phyloP scores from a whole-genome alignment of 2,888 invertebrate species.

The Tachystola acroxantha region DNA sequence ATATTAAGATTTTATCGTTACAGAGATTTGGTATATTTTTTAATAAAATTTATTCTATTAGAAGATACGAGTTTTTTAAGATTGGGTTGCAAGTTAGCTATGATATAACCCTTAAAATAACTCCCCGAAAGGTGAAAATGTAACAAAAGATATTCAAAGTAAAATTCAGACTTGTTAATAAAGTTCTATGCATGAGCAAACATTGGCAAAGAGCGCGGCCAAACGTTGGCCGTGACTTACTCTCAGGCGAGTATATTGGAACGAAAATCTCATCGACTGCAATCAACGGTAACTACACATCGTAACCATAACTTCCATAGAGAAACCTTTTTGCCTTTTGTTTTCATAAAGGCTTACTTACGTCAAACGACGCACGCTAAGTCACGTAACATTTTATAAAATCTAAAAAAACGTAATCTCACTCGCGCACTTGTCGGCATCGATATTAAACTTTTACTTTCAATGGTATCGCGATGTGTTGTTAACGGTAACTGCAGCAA shows the following conservation, averaged over 20 bases:
- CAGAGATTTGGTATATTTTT: too few relatives aligned
- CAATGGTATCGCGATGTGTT: constrained; percentile 11
- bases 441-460: constrained; percentile 18
- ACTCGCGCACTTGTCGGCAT: constrained; percentile 2
- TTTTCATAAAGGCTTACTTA: constrained; percentile 1
- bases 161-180: constrained; percentile 52
- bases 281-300: constrained; percentile 5
- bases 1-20: too few relatives aligned
- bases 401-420: constrained; percentile 4
- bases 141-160: constrained; percentile 45
- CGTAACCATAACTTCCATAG: background rate
- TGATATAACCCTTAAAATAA: too few relatives aligned
- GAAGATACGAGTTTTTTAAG: too few relatives aligned
- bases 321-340: constrained; percentile 1
- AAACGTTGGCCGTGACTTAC: constrained; percentile 36
- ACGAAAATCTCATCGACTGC: background rate
- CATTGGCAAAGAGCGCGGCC: constrained; percentile 39
- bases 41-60: too few relatives aligned
- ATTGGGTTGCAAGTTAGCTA: too few relatives aligned
- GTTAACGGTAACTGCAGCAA: constrained; percentile 10
- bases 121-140: constrained; percentile 38
- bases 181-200: constrained; percentile 53
- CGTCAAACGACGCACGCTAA: background rate
- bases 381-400: constrained; percentile 3
- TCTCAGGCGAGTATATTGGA: background rate